Percentiles rank a stretch among this genome's conserved stretches.
phyloP scores from a whole-genome alignment of 2,113 vertebrate species.

The Gnathonemus echidnorhynchus region DNA sequence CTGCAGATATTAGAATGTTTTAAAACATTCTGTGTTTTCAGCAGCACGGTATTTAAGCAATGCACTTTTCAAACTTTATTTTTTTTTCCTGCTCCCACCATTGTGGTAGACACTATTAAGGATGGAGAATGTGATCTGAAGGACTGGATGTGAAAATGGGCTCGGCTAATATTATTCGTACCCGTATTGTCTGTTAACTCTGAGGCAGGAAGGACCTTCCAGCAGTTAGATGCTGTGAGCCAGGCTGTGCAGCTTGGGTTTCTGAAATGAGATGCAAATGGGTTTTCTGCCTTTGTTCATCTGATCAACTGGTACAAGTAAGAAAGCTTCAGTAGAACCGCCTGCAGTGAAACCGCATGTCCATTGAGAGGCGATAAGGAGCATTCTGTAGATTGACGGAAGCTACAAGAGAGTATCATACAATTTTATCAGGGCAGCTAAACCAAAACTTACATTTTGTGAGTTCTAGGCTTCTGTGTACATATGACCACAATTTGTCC shows the following conservation, averaged over 20 bases:
- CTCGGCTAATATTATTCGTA: background rate
- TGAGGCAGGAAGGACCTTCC: background rate
- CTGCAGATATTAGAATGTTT: constrained; percentile 93
- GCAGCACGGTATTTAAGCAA: constrained; percentile 99
- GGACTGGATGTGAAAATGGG: constrained; percentile 12
- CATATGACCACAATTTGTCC: background rate
- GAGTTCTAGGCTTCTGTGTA: background rate
- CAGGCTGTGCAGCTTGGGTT: background rate
- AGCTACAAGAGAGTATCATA: background rate
- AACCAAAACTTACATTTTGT: background rate
- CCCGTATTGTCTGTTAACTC: background rate
- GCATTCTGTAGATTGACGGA: background rate
- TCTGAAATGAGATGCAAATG: background rate
- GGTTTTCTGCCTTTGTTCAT: background rate
- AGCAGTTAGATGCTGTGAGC: background rate
- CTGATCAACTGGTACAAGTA: background rate
- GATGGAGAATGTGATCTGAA: constrained; percentile 56
- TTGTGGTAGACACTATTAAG: constrained; percentile 44
- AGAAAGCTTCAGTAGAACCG: background rate
- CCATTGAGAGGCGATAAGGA: background rate
- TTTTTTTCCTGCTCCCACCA: constrained; percentile 68
- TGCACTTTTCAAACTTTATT: constrained; percentile 99
- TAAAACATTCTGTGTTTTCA: constrained; percentile 96
- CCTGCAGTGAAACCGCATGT: background rate
- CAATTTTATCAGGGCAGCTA: constrained; percentile 5